phyloP scores from a whole-genome alignment of 1,140 invertebrate genomes.

The Lepidotrigona ventralis region DNA sequence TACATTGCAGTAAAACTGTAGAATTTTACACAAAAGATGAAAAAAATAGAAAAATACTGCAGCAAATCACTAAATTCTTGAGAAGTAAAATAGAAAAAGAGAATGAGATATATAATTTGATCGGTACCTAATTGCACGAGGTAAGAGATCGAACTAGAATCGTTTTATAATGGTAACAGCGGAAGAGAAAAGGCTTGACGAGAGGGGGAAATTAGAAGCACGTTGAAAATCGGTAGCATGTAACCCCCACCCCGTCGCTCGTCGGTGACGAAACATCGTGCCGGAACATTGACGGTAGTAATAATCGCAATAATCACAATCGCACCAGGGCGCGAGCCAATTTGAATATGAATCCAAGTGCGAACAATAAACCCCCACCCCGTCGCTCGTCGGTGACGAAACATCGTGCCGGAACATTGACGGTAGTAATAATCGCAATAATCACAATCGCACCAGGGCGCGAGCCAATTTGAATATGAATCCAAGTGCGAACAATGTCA shows the following conservation, averaged over 20 bases:
- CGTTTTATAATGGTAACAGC: neutral
- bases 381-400: constrained; percentile 48
- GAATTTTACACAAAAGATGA: no score
- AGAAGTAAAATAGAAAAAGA: no score
- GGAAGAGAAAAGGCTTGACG: neutral
- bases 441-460: constrained; percentile 75
- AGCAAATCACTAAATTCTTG: no score
- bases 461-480: constrained; percentile 80
- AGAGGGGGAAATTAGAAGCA: constrained; percentile 27
- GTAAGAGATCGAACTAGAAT: neutral
- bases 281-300: constrained; percentile 72
- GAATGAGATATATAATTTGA: neutral
- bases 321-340: constrained; percentile 75
- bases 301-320: constrained; percentile 79
- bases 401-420: constrained; percentile 70
- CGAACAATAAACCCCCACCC: constrained; percentile 75
- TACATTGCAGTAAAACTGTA: no score
- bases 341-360: constrained; percentile 81
- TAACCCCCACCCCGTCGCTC: constrained; percentile 27
- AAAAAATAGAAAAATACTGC: no score
- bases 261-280: constrained; percentile 65
- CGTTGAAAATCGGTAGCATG: constrained; percentile 50
- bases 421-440: constrained; percentile 78
- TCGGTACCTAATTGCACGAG: neutral
- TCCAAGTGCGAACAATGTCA: constrained; percentile 80